Conservation (phyloP, 2,797 vertebrate species). For the Salarias fasciatus region DNA sequence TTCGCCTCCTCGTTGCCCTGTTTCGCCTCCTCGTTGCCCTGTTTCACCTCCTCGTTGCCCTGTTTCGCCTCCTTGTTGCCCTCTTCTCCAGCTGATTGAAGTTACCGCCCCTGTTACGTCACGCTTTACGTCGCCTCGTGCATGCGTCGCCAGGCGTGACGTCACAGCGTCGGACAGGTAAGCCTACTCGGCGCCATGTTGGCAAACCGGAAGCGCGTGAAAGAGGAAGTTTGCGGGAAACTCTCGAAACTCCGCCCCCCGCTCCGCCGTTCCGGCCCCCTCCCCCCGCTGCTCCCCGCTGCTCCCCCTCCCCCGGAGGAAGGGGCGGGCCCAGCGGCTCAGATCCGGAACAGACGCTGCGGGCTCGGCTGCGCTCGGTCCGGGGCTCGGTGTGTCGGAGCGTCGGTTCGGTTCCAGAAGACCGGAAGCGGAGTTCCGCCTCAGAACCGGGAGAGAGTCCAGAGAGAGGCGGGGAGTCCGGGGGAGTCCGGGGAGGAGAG, state of each 20-base stretch:
- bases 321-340: constrained; percentile 62
- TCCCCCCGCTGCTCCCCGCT: constrained; percentile 4
- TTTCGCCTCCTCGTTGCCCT: too few species aligned
- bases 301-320: constrained; percentile 47
- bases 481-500: constrained; percentile 6
- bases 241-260: constrained; percentile 17
- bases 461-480: too few species aligned
- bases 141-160: too few species aligned
- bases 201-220: constrained; percentile 76
- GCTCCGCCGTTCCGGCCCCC: too few species aligned
- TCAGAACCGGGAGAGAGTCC: too few species aligned
- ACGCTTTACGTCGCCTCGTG: too few species aligned
- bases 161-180: constrained; percentile 75
- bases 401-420: constrained; percentile 18
- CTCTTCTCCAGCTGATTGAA: too few species aligned
- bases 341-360: constrained; percentile 55
- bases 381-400: neutral
- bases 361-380: constrained; percentile 56
- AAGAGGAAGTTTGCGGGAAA: constrained; percentile 61
- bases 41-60: too few species aligned
- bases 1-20: too few species aligned
- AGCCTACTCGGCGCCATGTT: constrained; percentile 79
- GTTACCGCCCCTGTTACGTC: too few species aligned
- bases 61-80: too few species aligned
- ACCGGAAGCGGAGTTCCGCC: too few species aligned